phyloP scores from a whole-genome alignment of 2,113 vertebrate species.

The Rhinopithecus roxellana region DNA sequence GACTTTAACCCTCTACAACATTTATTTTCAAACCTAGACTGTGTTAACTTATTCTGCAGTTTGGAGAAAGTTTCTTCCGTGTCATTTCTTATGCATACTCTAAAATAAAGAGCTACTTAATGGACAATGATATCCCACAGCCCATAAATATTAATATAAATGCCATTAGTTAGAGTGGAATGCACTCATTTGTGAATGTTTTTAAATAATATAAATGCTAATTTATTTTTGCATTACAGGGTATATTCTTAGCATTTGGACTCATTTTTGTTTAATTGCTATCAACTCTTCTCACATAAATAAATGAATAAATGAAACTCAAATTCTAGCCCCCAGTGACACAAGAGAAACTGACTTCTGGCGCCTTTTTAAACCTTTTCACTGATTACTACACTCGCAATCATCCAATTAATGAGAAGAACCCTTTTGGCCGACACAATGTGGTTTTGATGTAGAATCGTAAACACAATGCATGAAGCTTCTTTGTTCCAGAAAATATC shows the following conservation, averaged over 20 bases:
- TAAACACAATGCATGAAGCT: constrained; percentile 53
- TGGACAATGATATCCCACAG: constrained; percentile 34
- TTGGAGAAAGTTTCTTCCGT: constrained; percentile 62
- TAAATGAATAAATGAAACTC: constrained; percentile 76
- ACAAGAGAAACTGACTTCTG: constrained; percentile 38
- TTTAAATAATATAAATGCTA: constrained; percentile 81
- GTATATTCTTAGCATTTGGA: constrained; percentile 77
- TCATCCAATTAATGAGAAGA: constrained; percentile 63
- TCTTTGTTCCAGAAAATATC: constrained; percentile 76
- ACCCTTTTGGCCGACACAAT: constrained; percentile 57
- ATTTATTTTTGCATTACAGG: constrained; percentile 81
- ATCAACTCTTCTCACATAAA: constrained; percentile 80
- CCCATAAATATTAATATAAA: constrained; percentile 76
- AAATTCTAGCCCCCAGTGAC: constrained; percentile 23
- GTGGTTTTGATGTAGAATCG: constrained; percentile 69
- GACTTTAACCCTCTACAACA: neutral
- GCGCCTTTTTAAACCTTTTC: constrained; percentile 42
- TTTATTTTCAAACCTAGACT: constrained; percentile 40
- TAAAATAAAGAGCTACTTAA: constrained; percentile 58
- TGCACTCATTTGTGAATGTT: constrained; percentile 75
- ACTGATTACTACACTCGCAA: constrained; percentile 21
- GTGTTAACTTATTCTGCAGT: constrained; percentile 4
- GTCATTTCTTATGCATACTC: neutral
- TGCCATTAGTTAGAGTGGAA: constrained; percentile 66
- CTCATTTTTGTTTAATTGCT: constrained; percentile 79